phyloP scores from a whole-genome alignment of 2,797 vertebrate genomes.

The Varecia variegata region DNA sequence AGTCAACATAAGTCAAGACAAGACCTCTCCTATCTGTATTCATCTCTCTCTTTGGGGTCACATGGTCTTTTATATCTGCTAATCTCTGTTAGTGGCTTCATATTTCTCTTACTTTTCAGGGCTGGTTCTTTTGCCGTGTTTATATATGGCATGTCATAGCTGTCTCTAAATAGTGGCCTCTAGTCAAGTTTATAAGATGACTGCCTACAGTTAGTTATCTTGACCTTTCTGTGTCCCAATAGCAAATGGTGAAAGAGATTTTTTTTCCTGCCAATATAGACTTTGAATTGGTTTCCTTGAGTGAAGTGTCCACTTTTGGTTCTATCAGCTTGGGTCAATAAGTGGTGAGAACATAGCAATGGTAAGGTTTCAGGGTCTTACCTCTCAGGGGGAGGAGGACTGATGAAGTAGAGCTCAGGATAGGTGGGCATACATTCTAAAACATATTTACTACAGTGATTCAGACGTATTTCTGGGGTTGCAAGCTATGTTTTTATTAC shows the following conservation, averaged over 20 bases:
- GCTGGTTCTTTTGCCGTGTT: background rate
- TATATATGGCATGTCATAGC: background rate
- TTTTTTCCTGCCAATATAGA: background rate
- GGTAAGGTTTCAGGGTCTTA: background rate
- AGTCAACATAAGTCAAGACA: background rate
- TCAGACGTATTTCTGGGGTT: background rate
- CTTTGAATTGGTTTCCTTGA: background rate
- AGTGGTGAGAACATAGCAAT: background rate
- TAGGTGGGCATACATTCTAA: background rate
- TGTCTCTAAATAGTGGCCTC: background rate
- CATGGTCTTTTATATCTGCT: background rate
- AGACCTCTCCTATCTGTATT: background rate
- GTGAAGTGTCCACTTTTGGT: constrained; percentile 26
- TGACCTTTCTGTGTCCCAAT: background rate
- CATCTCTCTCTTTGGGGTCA: background rate
- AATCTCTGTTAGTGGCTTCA: background rate
- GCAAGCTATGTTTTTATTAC: constrained; percentile 10
- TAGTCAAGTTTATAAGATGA: background rate
- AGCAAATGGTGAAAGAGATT: background rate
- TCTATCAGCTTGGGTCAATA: background rate
- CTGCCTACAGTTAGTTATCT: background rate
- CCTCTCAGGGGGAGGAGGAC: background rate
- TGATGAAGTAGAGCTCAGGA: background rate
- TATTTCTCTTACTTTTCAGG: background rate
- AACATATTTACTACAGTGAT: background rate